Percentiles rank a stretch among this genome's conserved stretches.
phyloP scores from a whole-genome alignment of 2,888 invertebrate species.

The Stomorhina lunata region DNA sequence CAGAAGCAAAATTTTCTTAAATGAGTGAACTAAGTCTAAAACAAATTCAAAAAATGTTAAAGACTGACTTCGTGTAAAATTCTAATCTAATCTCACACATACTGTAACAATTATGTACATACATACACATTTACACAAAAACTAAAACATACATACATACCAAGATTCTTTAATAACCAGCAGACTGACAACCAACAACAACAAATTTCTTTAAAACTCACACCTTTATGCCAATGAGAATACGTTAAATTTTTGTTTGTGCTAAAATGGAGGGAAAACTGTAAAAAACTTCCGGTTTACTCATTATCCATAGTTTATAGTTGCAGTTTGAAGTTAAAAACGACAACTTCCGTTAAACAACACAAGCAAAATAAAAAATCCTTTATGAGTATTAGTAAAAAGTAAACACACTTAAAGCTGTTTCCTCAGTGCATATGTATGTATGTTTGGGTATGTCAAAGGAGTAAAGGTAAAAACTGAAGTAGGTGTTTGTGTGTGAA shows the following conservation, averaged over 20 bases:
- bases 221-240: constrained; percentile 26
- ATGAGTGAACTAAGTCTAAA: not conserved
- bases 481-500: constrained; percentile 5
- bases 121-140: not conserved
- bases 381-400: constrained; percentile 30
- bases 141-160: not conserved
- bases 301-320: constrained; percentile 64
- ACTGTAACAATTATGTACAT: not conserved
- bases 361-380: constrained; percentile 14
- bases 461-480: not conserved
- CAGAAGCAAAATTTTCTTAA: too few species aligned
- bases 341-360: constrained; percentile 64
- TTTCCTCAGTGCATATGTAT: not conserved
- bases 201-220: constrained; percentile 30
- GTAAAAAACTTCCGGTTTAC: constrained; percentile 60
- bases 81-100: not conserved
- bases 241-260: constrained; percentile 26
- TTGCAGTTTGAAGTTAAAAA: constrained; percentile 61
- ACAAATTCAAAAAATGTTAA: not conserved
- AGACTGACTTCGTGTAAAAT: not conserved
- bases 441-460: not conserved
- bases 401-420: constrained; percentile 35
- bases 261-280: constrained; percentile 3
- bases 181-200: constrained; percentile 28
- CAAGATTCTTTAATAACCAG: constrained; percentile 39